Evolutionary conservation across 2,113 vertebrate genomes (phyloP), one percentile per base, ranked within the genome.

Genomic region (Oncorhynchus masou): DNA sequence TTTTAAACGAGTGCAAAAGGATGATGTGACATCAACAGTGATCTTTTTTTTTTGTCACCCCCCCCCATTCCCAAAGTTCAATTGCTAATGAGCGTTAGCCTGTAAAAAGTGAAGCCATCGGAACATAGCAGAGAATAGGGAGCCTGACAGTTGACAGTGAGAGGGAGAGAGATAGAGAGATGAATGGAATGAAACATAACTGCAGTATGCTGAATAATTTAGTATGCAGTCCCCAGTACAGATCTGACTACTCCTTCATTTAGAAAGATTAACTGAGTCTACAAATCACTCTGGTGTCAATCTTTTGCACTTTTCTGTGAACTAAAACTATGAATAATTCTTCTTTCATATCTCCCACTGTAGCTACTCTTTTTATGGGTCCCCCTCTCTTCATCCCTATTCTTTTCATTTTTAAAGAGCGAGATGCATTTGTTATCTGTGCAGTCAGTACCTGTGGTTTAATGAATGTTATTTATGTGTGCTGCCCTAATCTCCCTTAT

Each of bases 121-220:
- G 11, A 45, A 66, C 75, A 75, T 74, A 74, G 80, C 73, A 66
- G 81, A 83, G 79, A 54, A 81, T 79, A 51, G 75, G 71, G 39
- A 83, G 86, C 74, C 73, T 84, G 81, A 79, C 59, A 80, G 82
- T 79, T 90, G 91, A 89, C 83, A 80, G 74, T 65, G 31, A 49
- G 66, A 54, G 51, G 39, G 39, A 45, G 39, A 54, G 51, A 16
- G 49, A 54, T 15, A 66, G 66, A 74, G 74, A 70, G 82, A 70
- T 81, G 87, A 88, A 88, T 84, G 67, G 84, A 79, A 83, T 84
- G 79, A 87, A 90, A 86, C 79, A 84, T 78, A 88, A 86, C 81
- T 81, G 81, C 80, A 80, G 88, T 75, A 72, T 80, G 77, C 66
- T 93, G 87, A 92, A 92, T 92, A 86, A 92, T 92, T 92, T 89